Evolutionary conservation across 2,888 invertebrate species (phyloP), one percentile per base, ranked within the genome.

Genomic region (Dione juno): DNA sequence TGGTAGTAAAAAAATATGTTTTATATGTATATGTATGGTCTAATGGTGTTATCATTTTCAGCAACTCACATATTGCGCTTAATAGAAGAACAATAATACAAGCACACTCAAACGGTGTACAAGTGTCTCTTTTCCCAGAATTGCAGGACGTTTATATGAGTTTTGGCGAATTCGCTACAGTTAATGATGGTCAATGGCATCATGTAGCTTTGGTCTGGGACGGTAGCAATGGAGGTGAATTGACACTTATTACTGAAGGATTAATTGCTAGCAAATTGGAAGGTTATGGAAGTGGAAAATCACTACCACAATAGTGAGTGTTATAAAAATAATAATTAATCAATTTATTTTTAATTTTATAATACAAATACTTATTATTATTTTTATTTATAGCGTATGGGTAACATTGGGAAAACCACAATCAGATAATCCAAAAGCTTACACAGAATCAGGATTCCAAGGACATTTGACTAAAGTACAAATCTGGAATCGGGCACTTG

Each of bases 171-270:
- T 98, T 97, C 80, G 97, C 98, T 0, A 98, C 98, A 0, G 96
- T 99, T 21, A 99, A 98, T 82, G 98, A 99, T 82, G 98, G 98
- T 5, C 98, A 98, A 83, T 99, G 99, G 99, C 98, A 99, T 92
- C 98, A 98, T 82, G 96, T 98, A 41, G 98, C 98, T 50, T 94
- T 99, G 66, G 96, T 98, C n/a, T 99, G 99, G 98, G 97, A 98
- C 82, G 97, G 98, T 50, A 95, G 94, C 71, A 96, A 96, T 68
- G 96, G 97, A 7, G 98, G 98, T 21, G 96, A 97, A 84, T 91
- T 99, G 57, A 97, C 97, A 68, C 94, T 99, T 35, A 97, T 98
- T 65, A 98, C 98, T n/a, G 98, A 99, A 94, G 98, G 98, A 54
- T 94, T 99, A 63, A 98, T 99, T 76, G 98, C 98, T 41, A 98